Evolutionary conservation across 2,113 vertebrate species (phyloP), one percentile per base, ranked within the genome.

Genomic region (Pachyramphus minor): DNA sequence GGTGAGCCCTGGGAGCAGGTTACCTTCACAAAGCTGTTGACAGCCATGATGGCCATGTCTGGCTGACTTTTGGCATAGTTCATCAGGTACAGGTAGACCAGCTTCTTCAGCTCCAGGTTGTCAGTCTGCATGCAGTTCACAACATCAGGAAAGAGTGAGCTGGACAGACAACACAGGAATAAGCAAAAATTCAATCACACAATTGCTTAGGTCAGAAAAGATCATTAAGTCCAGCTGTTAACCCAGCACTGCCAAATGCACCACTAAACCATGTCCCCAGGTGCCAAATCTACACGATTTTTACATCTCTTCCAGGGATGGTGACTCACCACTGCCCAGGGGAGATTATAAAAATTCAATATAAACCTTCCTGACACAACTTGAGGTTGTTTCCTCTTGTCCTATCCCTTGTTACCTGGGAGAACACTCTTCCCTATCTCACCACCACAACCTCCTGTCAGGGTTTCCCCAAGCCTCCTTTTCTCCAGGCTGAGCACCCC

Each of bases 51-150:
- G 97, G 99, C 99, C 99, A 99, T 99, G 94, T 99, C 99, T 14
- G 99, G 99, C 93, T 99, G 99, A 82, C 99, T 99, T 94, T 99
- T 99, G 97, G 99, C 99, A 0, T 99, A 99, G 97, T 99, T 99
- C 99, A 99, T 99, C 89, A 99, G 96, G 96, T 99, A 99, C 20
- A 99, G 98, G 93, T 99, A 99, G 22, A 99, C 99, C 68, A 99
- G 97, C 96, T 99, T 99, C 98, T 99, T 99, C 95, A 99, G 97
- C 95, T 99, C 99, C 98, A 99, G 96, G 97, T 99, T 99, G 97
- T 99, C 99, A 0, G 99, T 99, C 98, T 99, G 99, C 99, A 99
- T 99, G 96, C 99, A 99, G 98, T 99, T 99, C 90, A 99, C 99
- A 96, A 99, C 99, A 66, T 99, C 99, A 87, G 99, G 99, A 64